phyloP scores from a whole-genome alignment of 37 sponge, comb jelly and placozoan species.

The Agelas oroides region DNA sequence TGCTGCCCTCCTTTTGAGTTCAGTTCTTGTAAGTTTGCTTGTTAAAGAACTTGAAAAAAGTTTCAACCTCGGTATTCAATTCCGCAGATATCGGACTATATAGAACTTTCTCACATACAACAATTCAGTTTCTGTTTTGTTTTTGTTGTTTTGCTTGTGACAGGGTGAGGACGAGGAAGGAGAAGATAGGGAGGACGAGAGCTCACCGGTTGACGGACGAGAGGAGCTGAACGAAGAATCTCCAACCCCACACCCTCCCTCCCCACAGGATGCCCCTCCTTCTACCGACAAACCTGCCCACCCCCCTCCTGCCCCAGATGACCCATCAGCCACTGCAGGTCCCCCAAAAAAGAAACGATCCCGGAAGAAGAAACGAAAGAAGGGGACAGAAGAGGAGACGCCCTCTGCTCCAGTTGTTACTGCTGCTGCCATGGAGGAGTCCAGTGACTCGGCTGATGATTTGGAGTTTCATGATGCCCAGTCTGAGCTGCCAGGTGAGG shows the following conservation, averaged over 20 bases:
- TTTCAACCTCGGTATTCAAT: too few species aligned
- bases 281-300: too few species aligned
- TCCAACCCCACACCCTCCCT: neutral
- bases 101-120: too few species aligned
- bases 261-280: neutral
- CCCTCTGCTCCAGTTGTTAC: neutral
- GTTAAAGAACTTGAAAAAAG: too few species aligned
- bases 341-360: neutral
- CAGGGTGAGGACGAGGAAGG: neutral
- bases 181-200: neutral
- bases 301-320: neutral
- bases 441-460: conserved; percentile 6
- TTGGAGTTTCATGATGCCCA: conserved; percentile 30
- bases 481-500: conserved; percentile 18
- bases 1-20: too few species aligned
- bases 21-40: too few species aligned
- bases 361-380: neutral
- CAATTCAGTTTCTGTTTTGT: too few species aligned
- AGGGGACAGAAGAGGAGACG: neutral
- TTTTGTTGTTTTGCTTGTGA: neutral
- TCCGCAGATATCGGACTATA: too few species aligned
- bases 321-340: neutral
- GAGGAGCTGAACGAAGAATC: neutral
- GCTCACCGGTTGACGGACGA: neutral
- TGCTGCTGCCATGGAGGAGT: neutral